phyloP scores from a whole-genome alignment of 2,797 vertebrate genomes.

The Sebastes nivosus region DNA sequence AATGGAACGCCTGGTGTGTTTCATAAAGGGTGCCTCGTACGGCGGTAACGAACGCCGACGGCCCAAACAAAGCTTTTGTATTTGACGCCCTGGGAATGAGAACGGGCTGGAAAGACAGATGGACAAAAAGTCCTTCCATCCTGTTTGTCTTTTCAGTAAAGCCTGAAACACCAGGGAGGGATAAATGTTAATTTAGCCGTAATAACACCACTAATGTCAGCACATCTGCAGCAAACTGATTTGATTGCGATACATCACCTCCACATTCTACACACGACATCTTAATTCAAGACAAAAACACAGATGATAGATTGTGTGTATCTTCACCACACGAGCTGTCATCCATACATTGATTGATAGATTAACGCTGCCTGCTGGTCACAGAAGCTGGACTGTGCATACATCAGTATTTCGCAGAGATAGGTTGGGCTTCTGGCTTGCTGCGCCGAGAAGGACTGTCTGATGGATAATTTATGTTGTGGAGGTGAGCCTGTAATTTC shows the following conservation, averaged over 20 bases:
- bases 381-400: background rate
- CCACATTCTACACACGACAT: background rate
- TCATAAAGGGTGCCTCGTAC: too few species aligned
- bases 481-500: constrained; percentile 67
- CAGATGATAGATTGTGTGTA: background rate
- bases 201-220: background rate
- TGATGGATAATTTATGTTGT: constrained; percentile 74
- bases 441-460: background rate
- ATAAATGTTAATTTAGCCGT: background rate
- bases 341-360: background rate
- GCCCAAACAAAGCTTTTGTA: too few species aligned
- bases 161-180: background rate
- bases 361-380: background rate
- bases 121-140: background rate
- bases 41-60: too few species aligned
- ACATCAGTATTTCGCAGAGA: constrained; percentile 9
- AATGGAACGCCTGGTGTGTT: too few species aligned
- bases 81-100: too few species aligned
- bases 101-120: background rate
- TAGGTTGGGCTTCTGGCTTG: background rate
- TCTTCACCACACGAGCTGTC: background rate
- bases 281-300: background rate
- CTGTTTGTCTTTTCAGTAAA: constrained; percentile 2
- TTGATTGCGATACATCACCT: background rate
- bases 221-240: background rate